These are phyloP conservation scores for Drosophila ficusphila DNA, from an alignment of 1,140 invertebrate species.

Conservation along the genomic window DNA sequence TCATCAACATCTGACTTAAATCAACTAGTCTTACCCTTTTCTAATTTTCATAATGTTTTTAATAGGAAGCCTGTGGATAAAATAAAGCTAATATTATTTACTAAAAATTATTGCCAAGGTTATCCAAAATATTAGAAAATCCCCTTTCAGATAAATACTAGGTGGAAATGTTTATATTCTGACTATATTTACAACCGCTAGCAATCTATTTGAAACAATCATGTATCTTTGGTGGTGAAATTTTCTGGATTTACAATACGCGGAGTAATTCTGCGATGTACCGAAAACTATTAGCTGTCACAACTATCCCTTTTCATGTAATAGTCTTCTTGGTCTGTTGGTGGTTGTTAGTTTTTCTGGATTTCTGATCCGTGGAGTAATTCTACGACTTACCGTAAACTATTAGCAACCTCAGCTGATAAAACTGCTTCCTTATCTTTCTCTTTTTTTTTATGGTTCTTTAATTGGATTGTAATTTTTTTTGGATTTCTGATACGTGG, in stretches of 20 bases:
- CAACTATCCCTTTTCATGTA: neutral
- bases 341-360: too few species aligned
- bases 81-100: neutral
- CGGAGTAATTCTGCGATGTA: too few species aligned
- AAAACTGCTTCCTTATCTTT: neutral
- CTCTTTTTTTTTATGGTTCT: neutral
- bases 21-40: too few species aligned
- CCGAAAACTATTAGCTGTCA: neutral
- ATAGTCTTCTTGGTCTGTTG: neutral
- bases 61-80: neutral
- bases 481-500: too few species aligned
- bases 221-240: too few species aligned
- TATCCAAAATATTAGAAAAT: neutral
- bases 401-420: too few species aligned
- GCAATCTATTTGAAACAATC: neutral
- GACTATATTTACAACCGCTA: neutral
- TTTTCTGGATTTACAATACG: too few species aligned
- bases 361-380: too few species aligned
- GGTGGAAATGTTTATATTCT: conserved; percentile 1
- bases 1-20: too few species aligned
- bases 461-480: neutral
- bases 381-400: too few species aligned
- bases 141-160: neutral
- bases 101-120: too few species aligned
- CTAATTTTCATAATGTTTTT: neutral